Conservation (phyloP, 2,113 vertebrate species). For the western clawed frog (Xenopus tropicalis) region DNA sequence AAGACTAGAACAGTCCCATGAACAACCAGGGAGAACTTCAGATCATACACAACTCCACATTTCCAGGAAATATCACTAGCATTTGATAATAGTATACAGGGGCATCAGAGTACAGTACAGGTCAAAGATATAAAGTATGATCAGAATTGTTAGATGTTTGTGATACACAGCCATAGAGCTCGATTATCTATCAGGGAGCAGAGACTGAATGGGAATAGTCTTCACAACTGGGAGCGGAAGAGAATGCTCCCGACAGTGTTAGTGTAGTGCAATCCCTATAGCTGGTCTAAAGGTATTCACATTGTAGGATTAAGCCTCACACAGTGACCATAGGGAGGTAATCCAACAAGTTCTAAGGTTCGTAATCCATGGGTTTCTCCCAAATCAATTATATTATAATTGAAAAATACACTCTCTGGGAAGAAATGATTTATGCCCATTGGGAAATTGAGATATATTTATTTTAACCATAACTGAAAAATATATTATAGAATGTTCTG, state of each 20-base stretch:
- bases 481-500: not conserved
- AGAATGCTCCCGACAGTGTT: conserved; percentile 42
- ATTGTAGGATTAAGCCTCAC: not conserved
- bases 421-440: not conserved
- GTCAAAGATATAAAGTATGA: conserved; percentile 2
- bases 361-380: not conserved
- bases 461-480: no score
- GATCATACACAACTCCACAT: conserved; percentile 8
- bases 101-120: not conserved
- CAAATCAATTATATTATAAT: not conserved
- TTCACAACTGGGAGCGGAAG: conserved; percentile 4
- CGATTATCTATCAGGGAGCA: conserved; percentile 36
- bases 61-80: not conserved
- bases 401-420: no score
- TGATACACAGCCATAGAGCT: conserved; percentile 47
- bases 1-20: not conserved
- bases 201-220: not conserved
- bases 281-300: conserved; percentile 57
- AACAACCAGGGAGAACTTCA: conserved; percentile 8
- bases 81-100: conserved; percentile 2
- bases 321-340: not conserved
- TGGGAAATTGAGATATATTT: no score
- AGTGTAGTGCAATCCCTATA: conserved; percentile 52
- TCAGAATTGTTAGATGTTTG: not conserved
- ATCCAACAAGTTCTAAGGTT: not conserved